phyloP scores from a whole-genome alignment of 2,888 invertebrate genomes.

The Nemapogon koenigi region DNA sequence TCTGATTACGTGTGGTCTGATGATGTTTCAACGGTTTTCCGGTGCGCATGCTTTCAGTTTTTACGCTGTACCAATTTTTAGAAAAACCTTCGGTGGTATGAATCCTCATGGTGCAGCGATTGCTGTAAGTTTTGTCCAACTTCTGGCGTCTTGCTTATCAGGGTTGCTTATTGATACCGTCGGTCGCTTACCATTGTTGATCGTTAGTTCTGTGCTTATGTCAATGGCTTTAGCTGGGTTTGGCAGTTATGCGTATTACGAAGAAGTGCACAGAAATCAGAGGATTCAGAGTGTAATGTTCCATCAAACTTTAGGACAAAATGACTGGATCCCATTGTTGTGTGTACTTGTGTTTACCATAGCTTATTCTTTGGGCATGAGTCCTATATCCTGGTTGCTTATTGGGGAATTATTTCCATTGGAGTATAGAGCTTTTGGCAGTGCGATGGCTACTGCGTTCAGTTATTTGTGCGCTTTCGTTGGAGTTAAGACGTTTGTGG shows the following conservation, averaged over 20 bases:
- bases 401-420: conserved; percentile 85
- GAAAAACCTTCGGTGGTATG: conserved; percentile 81
- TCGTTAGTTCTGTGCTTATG: conserved; percentile 85
- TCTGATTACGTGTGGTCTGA: conserved; percentile 82
- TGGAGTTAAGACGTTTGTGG: conserved; percentile 85
- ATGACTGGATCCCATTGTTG: conserved; percentile 83
- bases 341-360: conserved; percentile 85
- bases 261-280: conserved; percentile 68
- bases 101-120: conserved; percentile 86
- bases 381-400: conserved; percentile 86
- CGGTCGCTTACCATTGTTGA: conserved; percentile 82
- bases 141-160: conserved; percentile 83
- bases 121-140: conserved; percentile 83
- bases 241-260: conserved; percentile 84
- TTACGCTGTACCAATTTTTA: conserved; percentile 86
- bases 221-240: conserved; percentile 85
- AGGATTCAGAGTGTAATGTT: conserved; percentile 57
- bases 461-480: conserved; percentile 88
- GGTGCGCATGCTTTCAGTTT: conserved; percentile 87
- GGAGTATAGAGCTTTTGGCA: conserved; percentile 85
- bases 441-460: conserved; percentile 84
- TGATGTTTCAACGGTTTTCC: conserved; percentile 87
- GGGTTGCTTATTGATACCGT: conserved; percentile 85
- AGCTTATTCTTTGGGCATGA: conserved; percentile 87
- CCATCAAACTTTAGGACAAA: conserved; percentile 62